Evolutionary conservation across 2,888 invertebrate species (phyloP), one percentile per base, ranked within the genome.

Genomic region (Drosophila tripunctata): DNA sequence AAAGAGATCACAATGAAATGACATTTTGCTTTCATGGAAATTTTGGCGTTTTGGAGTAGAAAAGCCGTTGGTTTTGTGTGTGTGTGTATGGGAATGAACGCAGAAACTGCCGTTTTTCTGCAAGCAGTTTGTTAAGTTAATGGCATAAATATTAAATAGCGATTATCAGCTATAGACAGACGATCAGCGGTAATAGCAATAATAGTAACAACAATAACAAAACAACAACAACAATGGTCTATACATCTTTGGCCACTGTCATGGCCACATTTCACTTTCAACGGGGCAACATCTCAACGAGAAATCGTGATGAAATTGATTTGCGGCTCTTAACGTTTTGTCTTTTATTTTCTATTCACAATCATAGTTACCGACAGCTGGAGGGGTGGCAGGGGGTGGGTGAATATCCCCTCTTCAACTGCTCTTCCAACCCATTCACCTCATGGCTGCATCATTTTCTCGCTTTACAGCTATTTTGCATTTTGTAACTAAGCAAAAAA

Each of bases 291-390:
- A 74, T 86, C 70, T 72, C 86, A 86, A 83, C 75, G 84, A 78
- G 76, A 88, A 88, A 86, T 88, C 87, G 87, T 87, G 87, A 87
- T 87, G 86, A 86, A 87, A 88, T 88, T 88, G 87, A 75, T 88
- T 84, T 78, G 78, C 72, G 80, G 72, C 86, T 82, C 74, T 87
- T 73, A 60, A 63, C 54, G 62, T 76, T 41, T 43, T 60, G 56
- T 69, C 51, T 54, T 62, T 67, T 60, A n/a, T n/a, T n/a, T n/a
- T n/a, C n/a, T 67, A 67, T 65, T 62, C 69, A 62, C 71, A 65
- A 77, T 82, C 77, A 85, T 72, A 71, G 74, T 66, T 69, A 66
- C 66, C 67, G 76, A 70, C 67, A 83, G 80, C 63, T 44, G 33
- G 30, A 63, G 62, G 57, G 64, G 67, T 50, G 27, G 8, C 41